These are phyloP conservation scores for Adelphocoris suturalis DNA, from an alignment of 2,888 invertebrate species.

Conservation along the genomic window DNA sequence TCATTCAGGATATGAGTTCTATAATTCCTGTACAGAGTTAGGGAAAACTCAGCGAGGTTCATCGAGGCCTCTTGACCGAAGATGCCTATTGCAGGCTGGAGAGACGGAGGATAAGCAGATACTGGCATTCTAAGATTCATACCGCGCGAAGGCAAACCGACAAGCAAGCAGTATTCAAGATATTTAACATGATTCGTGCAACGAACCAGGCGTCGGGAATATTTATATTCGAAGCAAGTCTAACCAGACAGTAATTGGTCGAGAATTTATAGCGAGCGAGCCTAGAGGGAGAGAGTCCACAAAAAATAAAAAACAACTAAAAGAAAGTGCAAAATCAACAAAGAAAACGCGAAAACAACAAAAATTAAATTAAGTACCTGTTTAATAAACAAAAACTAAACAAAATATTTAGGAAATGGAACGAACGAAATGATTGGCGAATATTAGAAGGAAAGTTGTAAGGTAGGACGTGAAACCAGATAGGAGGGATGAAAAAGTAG, in stretches of 20 bases:
- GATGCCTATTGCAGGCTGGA: neutral
- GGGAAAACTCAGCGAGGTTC: neutral
- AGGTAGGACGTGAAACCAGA: too few relatives aligned
- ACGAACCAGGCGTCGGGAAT: neutral
- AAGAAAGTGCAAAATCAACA: neutral
- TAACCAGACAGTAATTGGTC: neutral
- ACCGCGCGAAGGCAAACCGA: neutral
- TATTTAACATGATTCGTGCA: neutral
- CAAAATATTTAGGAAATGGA: neutral
- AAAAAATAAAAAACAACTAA: neutral
- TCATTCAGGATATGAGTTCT: neutral
- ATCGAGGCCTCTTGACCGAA: neutral
- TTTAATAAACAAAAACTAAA: neutral
- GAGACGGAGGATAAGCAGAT: neutral
- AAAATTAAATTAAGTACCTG: neutral
- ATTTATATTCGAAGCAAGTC: neutral
- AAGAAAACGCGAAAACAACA: neutral
- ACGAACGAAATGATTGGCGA: neutral
- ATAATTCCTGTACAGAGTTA: neutral
- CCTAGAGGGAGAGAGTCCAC: neutral
- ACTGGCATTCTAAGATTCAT: constrained; percentile 15
- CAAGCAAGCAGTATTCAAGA: neutral
- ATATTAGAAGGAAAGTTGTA: neutral
- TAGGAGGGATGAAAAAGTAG: neutral
- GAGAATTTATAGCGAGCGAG: neutral